phyloP scores from a whole-genome alignment of 2,113 vertebrate genomes.

The Desmodus rotundus region DNA sequence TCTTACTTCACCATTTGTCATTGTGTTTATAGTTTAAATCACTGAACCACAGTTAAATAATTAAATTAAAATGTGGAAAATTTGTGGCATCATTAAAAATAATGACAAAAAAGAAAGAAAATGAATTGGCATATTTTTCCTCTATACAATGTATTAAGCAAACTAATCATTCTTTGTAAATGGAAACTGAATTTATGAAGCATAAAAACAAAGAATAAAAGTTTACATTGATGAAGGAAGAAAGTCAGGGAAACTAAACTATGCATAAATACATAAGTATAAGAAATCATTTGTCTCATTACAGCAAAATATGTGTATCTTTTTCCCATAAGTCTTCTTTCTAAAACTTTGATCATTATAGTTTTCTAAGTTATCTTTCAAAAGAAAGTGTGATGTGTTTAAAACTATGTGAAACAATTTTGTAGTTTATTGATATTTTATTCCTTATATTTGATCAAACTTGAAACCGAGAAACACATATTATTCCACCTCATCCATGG shows the following conservation, averaged over 20 bases:
- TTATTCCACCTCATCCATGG: background rate
- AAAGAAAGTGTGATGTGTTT: background rate
- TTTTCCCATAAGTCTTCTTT: background rate
- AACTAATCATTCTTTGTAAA: background rate
- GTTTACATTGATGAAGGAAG: background rate
- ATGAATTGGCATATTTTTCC: background rate
- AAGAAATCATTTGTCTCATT: background rate
- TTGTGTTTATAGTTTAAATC: conserved; percentile 33
- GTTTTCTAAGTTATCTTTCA: background rate
- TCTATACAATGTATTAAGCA: background rate
- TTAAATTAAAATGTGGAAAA: conserved; percentile 23
- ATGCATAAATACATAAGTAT: background rate
- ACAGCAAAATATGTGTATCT: background rate
- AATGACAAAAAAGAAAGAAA: conserved; percentile 38
- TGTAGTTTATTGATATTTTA: background rate
- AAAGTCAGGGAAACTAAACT: background rate
- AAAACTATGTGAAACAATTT: background rate
- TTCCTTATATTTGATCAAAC: background rate
- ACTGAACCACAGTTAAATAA: conserved; percentile 41
- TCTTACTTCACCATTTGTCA: background rate
- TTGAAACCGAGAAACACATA: background rate
- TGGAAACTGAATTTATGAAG: background rate
- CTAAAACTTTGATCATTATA: background rate
- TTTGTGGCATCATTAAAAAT: conserved; percentile 38
- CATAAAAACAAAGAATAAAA: conserved; percentile 13